Evolutionary conservation across 2,888 invertebrate genomes (phyloP), one percentile per base, ranked within the genome.

Genomic region (Linnaemya vulpina): DNA sequence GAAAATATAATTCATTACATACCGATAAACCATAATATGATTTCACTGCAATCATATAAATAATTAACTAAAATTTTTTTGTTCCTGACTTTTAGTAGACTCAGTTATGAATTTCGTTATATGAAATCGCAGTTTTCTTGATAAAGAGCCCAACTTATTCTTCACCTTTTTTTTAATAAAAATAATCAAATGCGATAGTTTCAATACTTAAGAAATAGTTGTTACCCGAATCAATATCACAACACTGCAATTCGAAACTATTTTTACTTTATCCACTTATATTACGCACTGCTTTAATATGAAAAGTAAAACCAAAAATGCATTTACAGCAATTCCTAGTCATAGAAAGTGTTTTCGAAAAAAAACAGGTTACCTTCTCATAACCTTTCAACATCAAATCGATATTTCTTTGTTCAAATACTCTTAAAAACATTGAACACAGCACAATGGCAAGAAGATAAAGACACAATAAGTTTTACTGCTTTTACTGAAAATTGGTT

Each of bases 401-500:
- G 74, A 67, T 74, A 51, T 67, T 30, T 40, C 11, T 0, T 49
- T 62, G 68, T 55, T 60, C 58, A 70, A 71, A 58, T 46, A 65
- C 60, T 76, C 60, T 76, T 25, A 71, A 38, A 58, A 71, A 11
- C 22, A 70, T 71, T 84, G 70, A 58, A 55, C 49, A 3, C 55
- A 40, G 9, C 46, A 71, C 22, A 53, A 60, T 9, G 11, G 13
- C 30, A 49, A 40, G 5, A 58, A 53, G 11, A 43, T 71, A 46
- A 65, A 30, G 40, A 38, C 15, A 30, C 49, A 58, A 60, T 40
- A 40, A 73, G 35, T 17, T 15, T 35, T 49, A n/a, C 15, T 65
- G 40, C 53, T 70, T 46, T 25, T 22, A 30, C 38, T 43, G 40
- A 71, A 70, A 67, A 71, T 65, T 79, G 55, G 7, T 40, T 49